Evolutionary conservation across 2,797 vertebrate species (phyloP), one percentile per base, ranked within the genome.

Genomic region (Balearica regulorum): DNA sequence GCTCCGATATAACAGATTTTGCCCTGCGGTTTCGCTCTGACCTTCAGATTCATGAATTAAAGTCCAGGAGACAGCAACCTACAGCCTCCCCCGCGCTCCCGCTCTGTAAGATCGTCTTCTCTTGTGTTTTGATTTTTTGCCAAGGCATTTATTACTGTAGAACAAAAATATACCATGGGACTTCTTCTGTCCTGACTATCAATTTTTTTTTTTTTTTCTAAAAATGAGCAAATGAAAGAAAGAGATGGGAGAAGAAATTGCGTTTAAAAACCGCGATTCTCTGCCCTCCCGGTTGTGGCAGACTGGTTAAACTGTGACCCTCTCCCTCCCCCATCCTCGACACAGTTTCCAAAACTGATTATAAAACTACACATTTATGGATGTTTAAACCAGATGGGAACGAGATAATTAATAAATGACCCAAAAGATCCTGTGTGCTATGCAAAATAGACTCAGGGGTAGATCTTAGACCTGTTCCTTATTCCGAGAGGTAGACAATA

Each of bases 11-110:
- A 28, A 25, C 60, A 54, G 25, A 9, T 3, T 49, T 86, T 48
- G 58, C 66, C 15, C 19, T 57, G 62, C 1, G 25, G 43, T 33
- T 80, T 83, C 29, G 4, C 65, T 60, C 49, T 92, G 95, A 93
- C 83, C 91, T 96, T 94, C 79, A 69, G 33, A 84, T 69, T 53
- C 17, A 43, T 48, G 90, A 83, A 90, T 94, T 96, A 90, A 84
- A 90, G 54, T 79, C 55, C 84, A 48, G 87, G 69, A 82, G 82
- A 79, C 61, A 11, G 75, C 64, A 92, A 64, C 78, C 85, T 87
- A 75, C 49, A 44, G 87, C 58, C 58, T 83, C 55, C 87, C 46
- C 35, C 48, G 12, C 13, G 7, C 66, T 79, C 49, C 48, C 3
- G 2, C 75, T 75, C 82, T 11, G 53, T 21, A 8, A 44, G n/a